A percentile compares a stretch with the other conserved stretches of the same genome.
phyloP scores from a whole-genome alignment of 2,797 vertebrate genomes.

The Urophycis tenuis region DNA sequence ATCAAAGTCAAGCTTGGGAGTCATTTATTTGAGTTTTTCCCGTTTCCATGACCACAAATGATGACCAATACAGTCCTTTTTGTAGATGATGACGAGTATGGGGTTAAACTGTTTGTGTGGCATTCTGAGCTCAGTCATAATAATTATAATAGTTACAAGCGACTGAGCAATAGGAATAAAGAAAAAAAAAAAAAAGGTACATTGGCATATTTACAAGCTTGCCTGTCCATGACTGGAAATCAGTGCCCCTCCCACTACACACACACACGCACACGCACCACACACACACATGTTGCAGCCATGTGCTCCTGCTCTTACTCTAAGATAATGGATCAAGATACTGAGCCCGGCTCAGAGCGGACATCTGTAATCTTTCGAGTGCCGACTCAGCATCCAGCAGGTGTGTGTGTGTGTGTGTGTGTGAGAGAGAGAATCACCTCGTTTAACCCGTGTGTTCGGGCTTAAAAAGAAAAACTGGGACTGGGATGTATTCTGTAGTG shows the following conservation, averaged over 20 bases:
- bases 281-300: background rate
- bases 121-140: conserved; percentile 60
- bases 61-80: conserved; percentile 57
- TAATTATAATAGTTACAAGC: conserved; percentile 64
- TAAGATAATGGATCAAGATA: conserved; percentile 22
- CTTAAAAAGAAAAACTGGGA: conserved; percentile 20
- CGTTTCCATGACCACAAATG: conserved; percentile 61
- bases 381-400: conserved; percentile 16
- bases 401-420: background rate
- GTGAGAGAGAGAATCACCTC: conserved; percentile 21
- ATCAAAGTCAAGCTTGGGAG: conserved; percentile 31
- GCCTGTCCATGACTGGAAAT: conserved; percentile 43
- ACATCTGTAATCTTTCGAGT: conserved; percentile 6
- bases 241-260: conserved; percentile 12
- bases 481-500: conserved; percentile 23
- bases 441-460: conserved; percentile 32
- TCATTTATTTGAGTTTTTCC: conserved; percentile 64
- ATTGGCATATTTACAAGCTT: conserved; percentile 69
- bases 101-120: conserved; percentile 57
- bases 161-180: conserved; percentile 58
- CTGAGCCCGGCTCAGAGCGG: conserved; percentile 15
- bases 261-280: background rate
- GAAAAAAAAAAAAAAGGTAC: conserved; percentile 48
- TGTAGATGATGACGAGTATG: conserved; percentile 61
- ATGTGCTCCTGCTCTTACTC: conserved; percentile 33